Percentiles rank a stretch among this genome's conserved stretches.
These are phyloP conservation scores for Manacus vitellinus DNA, from an alignment of 2,113 vertebrate genomes.

Conservation along the genomic window DNA sequence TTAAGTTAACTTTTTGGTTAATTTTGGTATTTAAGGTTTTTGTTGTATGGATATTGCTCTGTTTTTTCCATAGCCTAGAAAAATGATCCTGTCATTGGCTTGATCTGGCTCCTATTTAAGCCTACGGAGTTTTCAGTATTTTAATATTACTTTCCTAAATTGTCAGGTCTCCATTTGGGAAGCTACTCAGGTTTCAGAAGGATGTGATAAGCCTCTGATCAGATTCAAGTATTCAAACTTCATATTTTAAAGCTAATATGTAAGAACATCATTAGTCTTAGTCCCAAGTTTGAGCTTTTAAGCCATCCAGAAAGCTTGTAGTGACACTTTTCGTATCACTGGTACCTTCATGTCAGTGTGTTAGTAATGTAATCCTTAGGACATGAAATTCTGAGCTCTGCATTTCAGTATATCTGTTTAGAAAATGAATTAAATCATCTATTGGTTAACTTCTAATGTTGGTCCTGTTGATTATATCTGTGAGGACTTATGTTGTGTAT, in stretches of 20 bases:
- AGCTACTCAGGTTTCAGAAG: background rate
- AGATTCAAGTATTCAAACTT: background rate
- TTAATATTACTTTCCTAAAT: background rate
- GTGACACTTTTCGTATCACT: background rate
- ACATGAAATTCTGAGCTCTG: background rate
- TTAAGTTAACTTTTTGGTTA: background rate
- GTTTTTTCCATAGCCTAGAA: background rate
- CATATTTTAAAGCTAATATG: background rate
- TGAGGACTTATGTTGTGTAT: background rate
- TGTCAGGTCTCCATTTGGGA: background rate
- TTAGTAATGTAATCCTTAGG: background rate
- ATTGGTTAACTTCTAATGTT: background rate
- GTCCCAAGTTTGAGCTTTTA: background rate
- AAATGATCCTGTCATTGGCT: background rate
- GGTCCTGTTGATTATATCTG: background rate
- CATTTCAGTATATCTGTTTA: background rate
- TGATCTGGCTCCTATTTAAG: background rate
- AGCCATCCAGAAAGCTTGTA: background rate
- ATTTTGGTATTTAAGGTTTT: background rate
- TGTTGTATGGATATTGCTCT: background rate
- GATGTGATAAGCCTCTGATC: background rate
- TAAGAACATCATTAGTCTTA: background rate
- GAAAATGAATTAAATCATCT: background rate
- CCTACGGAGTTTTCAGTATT: background rate
- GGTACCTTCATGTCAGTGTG: background rate